These are phyloP conservation scores for Steatocranus sp. DNA, from an alignment of 2,797 vertebrate genomes.

Conservation along the genomic window DNA sequence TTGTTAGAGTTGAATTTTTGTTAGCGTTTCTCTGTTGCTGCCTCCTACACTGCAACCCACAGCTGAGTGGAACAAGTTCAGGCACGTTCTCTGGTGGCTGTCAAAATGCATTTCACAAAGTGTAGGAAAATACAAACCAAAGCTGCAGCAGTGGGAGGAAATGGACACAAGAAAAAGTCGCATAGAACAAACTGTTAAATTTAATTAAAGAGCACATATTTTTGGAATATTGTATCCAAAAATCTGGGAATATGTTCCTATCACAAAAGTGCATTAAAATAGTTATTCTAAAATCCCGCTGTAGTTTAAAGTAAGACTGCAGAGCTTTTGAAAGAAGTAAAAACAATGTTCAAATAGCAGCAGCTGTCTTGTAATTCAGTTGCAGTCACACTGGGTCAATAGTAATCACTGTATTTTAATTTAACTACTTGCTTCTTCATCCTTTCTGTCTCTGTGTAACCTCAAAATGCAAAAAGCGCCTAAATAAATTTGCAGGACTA, in stretches of 20 bases:
- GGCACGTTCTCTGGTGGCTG: conserved; percentile 33
- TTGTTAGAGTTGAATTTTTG: conserved; percentile 8
- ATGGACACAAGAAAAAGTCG: neutral
- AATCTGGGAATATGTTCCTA: neutral
- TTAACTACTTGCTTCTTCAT: neutral
- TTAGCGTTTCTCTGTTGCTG: neutral
- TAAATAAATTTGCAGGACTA: neutral
- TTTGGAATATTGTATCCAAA: neutral
- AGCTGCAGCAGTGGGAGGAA: neutral
- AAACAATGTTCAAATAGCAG: neutral
- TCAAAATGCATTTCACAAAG: conserved; percentile 26
- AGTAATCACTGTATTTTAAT: neutral
- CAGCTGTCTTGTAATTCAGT: neutral
- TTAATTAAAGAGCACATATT: neutral
- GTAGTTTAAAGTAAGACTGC: neutral
- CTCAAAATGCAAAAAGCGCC: neutral
- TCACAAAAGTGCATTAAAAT: neutral
- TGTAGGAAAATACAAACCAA: neutral
- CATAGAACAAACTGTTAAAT: neutral
- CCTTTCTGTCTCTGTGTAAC: neutral
- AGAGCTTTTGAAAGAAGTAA: neutral
- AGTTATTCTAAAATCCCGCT: neutral
- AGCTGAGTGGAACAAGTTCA: conserved; percentile 14
- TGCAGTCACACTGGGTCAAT: neutral
- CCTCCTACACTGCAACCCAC: conserved; percentile 24